Conservation (phyloP, 2,113 vertebrate species). For the Hippolais icterina region DNA sequence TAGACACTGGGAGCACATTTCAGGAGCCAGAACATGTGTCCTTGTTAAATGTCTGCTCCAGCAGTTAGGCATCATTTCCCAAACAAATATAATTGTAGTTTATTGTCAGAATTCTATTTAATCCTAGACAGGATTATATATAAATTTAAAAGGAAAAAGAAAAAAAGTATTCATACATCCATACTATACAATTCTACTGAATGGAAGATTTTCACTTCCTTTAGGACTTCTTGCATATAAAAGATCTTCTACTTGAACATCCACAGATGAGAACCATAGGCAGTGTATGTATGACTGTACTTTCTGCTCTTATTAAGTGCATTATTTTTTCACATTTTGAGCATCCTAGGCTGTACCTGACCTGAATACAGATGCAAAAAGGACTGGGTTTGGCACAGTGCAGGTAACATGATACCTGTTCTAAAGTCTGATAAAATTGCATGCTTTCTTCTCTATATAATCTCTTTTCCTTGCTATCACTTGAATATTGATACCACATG, state of each 20-base stretch:
- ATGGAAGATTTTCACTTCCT: background rate
- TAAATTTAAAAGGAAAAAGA: background rate
- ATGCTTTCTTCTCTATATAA: background rate
- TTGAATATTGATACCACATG: slow-evolving; percentile 35
- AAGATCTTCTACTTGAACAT: background rate
- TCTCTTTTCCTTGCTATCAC: background rate
- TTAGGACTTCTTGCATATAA: background rate
- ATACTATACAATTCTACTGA: background rate
- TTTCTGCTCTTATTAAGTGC: background rate
- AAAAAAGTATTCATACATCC: background rate
- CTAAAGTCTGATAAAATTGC: background rate
- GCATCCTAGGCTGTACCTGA: background rate
- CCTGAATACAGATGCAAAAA: background rate
- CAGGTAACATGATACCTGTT: background rate
- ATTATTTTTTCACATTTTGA: slow-evolving; percentile 1
- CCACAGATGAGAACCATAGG: background rate
- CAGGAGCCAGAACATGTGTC: background rate
- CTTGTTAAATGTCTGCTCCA: background rate
- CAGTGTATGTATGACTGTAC: background rate
- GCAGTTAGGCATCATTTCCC: background rate
- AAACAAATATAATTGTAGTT: background rate
- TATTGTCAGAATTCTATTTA: background rate
- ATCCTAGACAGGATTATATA: background rate
- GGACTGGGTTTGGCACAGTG: background rate
- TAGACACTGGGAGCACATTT: background rate